Conservation (phyloP, 2,797 vertebrate genomes). For the Galagoides demidoff region DNA sequence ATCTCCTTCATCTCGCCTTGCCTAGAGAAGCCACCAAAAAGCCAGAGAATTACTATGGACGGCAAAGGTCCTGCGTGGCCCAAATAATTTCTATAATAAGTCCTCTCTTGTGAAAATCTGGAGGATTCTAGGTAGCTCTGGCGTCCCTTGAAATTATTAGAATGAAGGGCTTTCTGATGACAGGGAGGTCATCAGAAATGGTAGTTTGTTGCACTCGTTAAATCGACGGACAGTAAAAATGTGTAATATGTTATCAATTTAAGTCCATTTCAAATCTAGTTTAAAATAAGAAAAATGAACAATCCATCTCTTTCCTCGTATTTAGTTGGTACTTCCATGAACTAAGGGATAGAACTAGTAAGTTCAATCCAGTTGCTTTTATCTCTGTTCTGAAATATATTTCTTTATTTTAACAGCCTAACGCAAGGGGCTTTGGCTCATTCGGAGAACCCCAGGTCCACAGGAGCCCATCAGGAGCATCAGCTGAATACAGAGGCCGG, state of each 20-base stretch:
- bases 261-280: conserved; percentile 7
- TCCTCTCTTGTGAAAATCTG: neutral
- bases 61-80: neutral
- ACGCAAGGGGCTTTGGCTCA: conserved; percentile 71
- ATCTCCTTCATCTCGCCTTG: neutral
- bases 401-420: conserved; percentile 80
- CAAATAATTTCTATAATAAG: neutral
- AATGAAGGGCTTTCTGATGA: neutral
- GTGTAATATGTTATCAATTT: neutral
- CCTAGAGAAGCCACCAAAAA: neutral
- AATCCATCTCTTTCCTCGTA: neutral
- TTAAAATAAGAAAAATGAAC: conserved; percentile 40
- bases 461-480: conserved; percentile 85
- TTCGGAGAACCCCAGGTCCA: conserved; percentile 63
- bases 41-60: neutral
- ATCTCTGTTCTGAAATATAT: conserved; percentile 33
- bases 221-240: neutral
- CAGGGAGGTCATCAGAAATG: neutral
- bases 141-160: neutral
- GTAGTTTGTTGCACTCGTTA: neutral
- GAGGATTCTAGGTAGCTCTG: neutral
- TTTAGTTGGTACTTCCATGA: neutral
- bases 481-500: conserved; percentile 80
- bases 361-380: neutral
- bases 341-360: neutral